Evolutionary conservation across 2,888 invertebrate genomes (phyloP).

Genomic region (Sphaerophoria taeniata): DNA sequence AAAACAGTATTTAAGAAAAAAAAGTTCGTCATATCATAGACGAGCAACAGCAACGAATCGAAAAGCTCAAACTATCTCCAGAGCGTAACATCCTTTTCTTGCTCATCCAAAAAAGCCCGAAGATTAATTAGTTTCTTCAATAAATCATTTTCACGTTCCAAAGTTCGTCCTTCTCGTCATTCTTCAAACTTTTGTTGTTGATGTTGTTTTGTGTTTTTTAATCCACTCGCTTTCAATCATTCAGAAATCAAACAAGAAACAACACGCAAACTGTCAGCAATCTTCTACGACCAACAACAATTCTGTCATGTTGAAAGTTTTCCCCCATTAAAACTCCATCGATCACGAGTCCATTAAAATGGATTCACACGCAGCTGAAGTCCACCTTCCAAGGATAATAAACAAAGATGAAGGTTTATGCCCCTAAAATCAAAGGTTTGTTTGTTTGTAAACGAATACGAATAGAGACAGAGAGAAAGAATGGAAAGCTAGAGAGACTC

Average conservation of each 20-base stretch:
- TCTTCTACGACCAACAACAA: conserved; percentile 47
- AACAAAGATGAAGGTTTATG: background rate
- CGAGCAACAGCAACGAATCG: background rate
- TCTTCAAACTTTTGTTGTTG: background rate
- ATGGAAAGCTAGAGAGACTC: background rate
- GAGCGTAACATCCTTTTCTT: conserved; percentile 31
- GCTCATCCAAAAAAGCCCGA: conserved; percentile 30
- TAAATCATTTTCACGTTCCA: conserved; percentile 59
- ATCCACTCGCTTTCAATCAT: background rate
- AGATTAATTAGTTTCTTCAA: conserved; percentile 67
- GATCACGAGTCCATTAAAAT: conserved; percentile 62
- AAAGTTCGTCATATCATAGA: too few relatives aligned
- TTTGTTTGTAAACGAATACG: background rate
- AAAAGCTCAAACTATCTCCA: conserved; percentile 20
- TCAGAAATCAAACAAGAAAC: conserved; percentile 50
- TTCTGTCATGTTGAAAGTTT: conserved; percentile 63
- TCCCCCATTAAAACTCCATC: conserved; percentile 70
- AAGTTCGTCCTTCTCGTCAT: conserved; percentile 10
- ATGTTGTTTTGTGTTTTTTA: background rate
- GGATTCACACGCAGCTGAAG: conserved; percentile 21
- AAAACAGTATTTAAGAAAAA: too few relatives aligned
- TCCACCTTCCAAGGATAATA: background rate
- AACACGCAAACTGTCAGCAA: conserved; percentile 68
- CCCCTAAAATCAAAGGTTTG: background rate
- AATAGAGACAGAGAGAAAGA: background rate